phyloP scores from a whole-genome alignment of 2,113 vertebrate genomes.

The Toxotes jaculatrix region DNA sequence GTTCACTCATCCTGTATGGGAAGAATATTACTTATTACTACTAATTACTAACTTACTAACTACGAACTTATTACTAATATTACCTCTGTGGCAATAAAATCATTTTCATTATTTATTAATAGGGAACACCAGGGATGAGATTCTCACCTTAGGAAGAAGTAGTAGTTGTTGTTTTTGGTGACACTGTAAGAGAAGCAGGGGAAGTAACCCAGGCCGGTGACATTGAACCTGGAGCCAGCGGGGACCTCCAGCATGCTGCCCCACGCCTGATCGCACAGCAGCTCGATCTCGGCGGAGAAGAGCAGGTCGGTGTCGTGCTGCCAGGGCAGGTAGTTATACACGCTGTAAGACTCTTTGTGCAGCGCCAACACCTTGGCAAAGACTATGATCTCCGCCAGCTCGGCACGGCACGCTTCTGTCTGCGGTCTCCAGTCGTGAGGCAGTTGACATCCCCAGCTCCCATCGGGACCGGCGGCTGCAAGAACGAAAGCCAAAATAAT shows the following conservation, averaged over 20 bases:
- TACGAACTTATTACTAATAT: no score
- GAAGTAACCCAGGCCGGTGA: conserved; percentile 88
- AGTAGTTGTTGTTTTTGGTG: conserved; percentile 87
- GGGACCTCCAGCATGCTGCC: conserved; percentile 90
- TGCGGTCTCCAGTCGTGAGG: conserved; percentile 89
- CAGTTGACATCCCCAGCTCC: conserved; percentile 82
- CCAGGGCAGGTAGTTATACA: conserved; percentile 87
- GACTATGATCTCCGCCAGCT: conserved; percentile 88
- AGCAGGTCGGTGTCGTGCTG: conserved; percentile 85
- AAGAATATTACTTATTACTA: neutral
- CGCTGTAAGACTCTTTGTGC: conserved; percentile 85
- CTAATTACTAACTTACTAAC: no score
- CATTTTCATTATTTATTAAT: neutral
- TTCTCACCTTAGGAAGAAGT: conserved; percentile 89
- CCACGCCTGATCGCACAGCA: conserved; percentile 89
- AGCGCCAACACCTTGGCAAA: conserved; percentile 87
- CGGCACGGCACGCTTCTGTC: conserved; percentile 88
- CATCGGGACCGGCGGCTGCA: conserved; percentile 44
- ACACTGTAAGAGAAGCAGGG: conserved; percentile 88
- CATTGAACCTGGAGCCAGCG: conserved; percentile 87
- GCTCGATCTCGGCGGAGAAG: conserved; percentile 88
- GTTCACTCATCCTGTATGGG: neutral
- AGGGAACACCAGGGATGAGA: no score
- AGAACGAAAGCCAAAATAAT: conserved; percentile 70
- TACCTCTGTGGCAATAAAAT: neutral